phyloP scores from a whole-genome alignment of 2,888 invertebrate species.

The Ormyrus rosae region DNA sequence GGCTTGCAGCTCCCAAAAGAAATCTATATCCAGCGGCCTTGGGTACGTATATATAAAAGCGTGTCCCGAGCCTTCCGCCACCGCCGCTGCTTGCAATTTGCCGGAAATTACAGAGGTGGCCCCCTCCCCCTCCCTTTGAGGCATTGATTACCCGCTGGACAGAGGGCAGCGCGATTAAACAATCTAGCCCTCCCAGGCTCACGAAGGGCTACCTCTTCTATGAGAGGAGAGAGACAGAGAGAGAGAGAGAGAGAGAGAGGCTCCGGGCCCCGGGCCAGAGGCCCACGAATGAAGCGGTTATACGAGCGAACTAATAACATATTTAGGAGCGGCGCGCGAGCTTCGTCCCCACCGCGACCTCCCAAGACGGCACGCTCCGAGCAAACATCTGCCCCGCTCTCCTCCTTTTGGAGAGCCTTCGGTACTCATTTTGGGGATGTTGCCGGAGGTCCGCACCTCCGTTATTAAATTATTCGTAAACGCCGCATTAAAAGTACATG shows the following conservation, averaged over 20 bases:
- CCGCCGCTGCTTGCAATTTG: constrained; percentile 66
- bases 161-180: constrained; percentile 71
- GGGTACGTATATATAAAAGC: constrained; percentile 22
- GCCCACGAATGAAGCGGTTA: constrained; percentile 75
- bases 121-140: constrained; percentile 28
- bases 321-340: constrained; percentile 68
- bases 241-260: constrained; percentile 65
- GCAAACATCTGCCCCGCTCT: constrained; percentile 35
- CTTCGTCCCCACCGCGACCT: constrained; percentile 66
- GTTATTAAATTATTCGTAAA: constrained; percentile 56
- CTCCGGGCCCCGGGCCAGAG: constrained; percentile 71
- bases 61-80: constrained; percentile 61
- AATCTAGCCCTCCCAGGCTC: constrained; percentile 74
- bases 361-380: constrained; percentile 75
- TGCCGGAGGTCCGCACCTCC: not conserved
- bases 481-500: constrained; percentile 51
- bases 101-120: constrained; percentile 71
- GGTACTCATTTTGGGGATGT: constrained; percentile 30
- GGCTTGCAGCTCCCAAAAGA: too few relatives aligned
- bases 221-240: not conserved
- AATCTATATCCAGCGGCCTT: too few relatives aligned
- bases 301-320: constrained; percentile 76
- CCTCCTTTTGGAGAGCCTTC: constrained; percentile 10
- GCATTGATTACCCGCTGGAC: constrained; percentile 68
- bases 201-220: constrained; percentile 39